Percentiles rank a stretch among this genome's conserved stretches.
These are phyloP conservation scores for Trypoxylus dichotomus DNA, from an alignment of 1,140 invertebrate genomes.

Conservation along the genomic window DNA sequence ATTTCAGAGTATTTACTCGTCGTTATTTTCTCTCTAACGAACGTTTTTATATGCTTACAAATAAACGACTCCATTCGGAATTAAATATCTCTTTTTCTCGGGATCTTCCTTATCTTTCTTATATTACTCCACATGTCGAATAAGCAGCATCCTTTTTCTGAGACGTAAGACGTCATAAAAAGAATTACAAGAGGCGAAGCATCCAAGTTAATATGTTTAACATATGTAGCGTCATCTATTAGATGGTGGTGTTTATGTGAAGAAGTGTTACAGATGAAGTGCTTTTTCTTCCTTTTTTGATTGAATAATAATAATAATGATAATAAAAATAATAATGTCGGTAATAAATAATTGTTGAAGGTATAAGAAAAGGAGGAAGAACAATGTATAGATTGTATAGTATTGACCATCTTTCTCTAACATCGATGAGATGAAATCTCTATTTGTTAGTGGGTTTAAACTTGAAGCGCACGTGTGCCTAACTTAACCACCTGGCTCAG, in stretches of 20 bases:
- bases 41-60: no score
- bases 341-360: no score
- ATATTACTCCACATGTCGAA: background rate
- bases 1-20: no score
- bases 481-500: conserved; percentile 34
- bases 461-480: conserved; percentile 31
- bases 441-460: background rate
- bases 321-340: no score
- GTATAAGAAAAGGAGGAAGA: no score
- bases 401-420: background rate
- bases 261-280: background rate
- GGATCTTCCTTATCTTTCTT: background rate
- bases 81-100: background rate
- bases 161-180: background rate
- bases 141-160: background rate
- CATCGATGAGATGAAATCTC: background rate
- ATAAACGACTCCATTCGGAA: no score
- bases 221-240: background rate
- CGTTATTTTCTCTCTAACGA: no score
- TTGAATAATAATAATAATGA: no score
- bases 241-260: background rate
- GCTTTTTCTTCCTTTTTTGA: no score
- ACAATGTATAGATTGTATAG: no score
- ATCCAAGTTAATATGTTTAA: background rate
- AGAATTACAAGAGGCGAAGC: background rate